Evolutionary conservation across 2,888 invertebrate species (phyloP).

Genomic region (Catocala nupta): DNA sequence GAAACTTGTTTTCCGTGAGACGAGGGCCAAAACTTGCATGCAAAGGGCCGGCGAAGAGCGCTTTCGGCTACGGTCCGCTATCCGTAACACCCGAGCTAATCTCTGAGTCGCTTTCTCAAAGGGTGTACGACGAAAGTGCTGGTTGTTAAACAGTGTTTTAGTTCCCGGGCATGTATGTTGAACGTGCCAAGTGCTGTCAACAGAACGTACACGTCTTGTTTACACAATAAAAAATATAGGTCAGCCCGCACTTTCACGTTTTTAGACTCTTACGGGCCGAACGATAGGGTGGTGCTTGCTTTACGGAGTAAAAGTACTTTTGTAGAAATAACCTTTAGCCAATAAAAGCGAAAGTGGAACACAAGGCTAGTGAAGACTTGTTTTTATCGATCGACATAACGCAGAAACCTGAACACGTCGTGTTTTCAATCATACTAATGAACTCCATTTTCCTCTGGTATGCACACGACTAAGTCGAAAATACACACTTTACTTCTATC

Average conservation of each 20-base stretch:
- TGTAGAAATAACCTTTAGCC: conserved; percentile 63
- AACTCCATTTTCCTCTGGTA: conserved; percentile 28
- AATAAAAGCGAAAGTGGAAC: conserved; percentile 71
- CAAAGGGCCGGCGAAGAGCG: conserved; percentile 46
- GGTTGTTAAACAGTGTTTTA: conserved; percentile 23
- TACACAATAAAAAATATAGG: conserved; percentile 52
- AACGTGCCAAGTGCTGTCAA: conserved; percentile 40
- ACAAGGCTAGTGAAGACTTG: conserved; percentile 64
- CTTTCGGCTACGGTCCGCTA: conserved; percentile 23
- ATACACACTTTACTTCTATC: too few species aligned
- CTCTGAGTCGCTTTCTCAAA: conserved; percentile 11
- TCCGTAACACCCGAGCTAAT: conserved; percentile 24
- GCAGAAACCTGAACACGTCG: conserved; percentile 51
- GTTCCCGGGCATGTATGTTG: conserved; percentile 10
- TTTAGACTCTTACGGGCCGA: conserved; percentile 36
- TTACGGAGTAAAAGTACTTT: conserved; percentile 48
- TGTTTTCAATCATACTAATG: conserved; percentile 48
- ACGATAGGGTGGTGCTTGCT: conserved; percentile 36
- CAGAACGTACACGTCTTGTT: conserved; percentile 39
- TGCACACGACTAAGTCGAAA: conserved; percentile 16
- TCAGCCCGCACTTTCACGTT: conserved; percentile 44
- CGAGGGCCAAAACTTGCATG: conserved; percentile 61
- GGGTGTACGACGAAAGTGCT: conserved; percentile 3
- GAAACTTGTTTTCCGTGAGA: conserved; percentile 70
- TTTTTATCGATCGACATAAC: conserved; percentile 61